Percentiles rank a stretch among this genome's conserved stretches.
phyloP scores from a whole-genome alignment of 2,888 invertebrate genomes.

The Caenorhabditis angaria region DNA sequence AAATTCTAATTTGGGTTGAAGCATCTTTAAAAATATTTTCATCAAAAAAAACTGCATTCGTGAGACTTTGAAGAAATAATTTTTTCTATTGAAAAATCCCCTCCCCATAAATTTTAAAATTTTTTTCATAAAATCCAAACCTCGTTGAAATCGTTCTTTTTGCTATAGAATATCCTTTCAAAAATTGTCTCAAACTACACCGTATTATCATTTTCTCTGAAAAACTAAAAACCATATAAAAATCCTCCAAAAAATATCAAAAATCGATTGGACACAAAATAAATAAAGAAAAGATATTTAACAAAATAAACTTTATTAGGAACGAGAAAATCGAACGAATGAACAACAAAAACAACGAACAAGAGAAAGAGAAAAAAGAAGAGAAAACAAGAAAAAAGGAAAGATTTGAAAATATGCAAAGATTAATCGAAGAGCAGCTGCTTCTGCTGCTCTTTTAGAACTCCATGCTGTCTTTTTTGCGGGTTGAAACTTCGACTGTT shows the following conservation, averaged over 20 bases:
- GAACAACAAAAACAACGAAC: slow-evolving; percentile 13
- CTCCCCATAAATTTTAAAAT: not conserved
- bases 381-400: slow-evolving; percentile 11
- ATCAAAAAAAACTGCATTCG: not conserved
- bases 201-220: slow-evolving; percentile 9
- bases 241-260: not conserved
- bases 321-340: slow-evolving; percentile 7
- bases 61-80: not conserved
- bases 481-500: slow-evolving; percentile 41
- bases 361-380: not conserved
- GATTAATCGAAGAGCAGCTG: slow-evolving; percentile 14
- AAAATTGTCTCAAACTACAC: not conserved
- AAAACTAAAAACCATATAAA: not conserved
- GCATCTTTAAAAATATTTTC: slow-evolving; percentile 9
- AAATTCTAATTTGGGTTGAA: no score
- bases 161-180: not conserved
- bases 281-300: slow-evolving; percentile 9
- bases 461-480: slow-evolving; percentile 53
- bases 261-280: not conserved
- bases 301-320: slow-evolving; percentile 14
- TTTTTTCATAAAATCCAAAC: not conserved
- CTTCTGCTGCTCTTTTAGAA: slow-evolving; percentile 36
- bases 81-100: not conserved
- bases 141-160: slow-evolving; percentile 24
- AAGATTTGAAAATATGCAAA: not conserved